Percentiles rank a stretch among this genome's conserved stretches.
Conservation (phyloP, 2,113 vertebrate species). For the Macroglossus sobrinus region DNA sequence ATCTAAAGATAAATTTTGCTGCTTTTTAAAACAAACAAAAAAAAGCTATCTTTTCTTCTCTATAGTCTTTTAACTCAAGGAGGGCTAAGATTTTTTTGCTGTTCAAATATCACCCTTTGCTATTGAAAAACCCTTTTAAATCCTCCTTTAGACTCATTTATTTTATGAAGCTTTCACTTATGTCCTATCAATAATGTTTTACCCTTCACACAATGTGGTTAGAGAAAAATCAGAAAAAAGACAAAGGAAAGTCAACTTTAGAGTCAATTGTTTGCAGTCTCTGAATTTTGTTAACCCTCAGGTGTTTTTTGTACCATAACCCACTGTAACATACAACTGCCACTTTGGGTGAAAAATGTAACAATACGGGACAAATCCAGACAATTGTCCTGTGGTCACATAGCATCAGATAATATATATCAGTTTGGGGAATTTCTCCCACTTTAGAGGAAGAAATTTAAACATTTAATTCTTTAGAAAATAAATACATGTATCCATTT, state of each 20-base stretch:
- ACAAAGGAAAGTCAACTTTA: neutral
- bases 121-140: neutral
- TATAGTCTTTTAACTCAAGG: neutral
- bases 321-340: neutral
- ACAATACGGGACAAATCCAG: neutral
- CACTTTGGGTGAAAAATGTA: neutral
- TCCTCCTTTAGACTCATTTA: neutral
- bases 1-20: neutral
- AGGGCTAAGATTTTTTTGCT: neutral
- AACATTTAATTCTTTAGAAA: neutral
- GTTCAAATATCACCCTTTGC: neutral
- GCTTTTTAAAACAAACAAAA: neutral
- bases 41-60: neutral
- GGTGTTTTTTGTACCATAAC: neutral
- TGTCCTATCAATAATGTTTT: neutral
- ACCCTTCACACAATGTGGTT: neutral
- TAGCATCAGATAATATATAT: neutral
- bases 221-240: neutral
- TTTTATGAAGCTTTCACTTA: neutral
- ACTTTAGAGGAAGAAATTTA: neutral
- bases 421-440: neutral
- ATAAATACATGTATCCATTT: neutral
- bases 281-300: neutral
- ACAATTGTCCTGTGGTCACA: rapidly evolving
- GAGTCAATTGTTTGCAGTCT: neutral